phyloP scores from a whole-genome alignment of 1,140 invertebrate species.

The Yoshiicerus persimilis region DNA sequence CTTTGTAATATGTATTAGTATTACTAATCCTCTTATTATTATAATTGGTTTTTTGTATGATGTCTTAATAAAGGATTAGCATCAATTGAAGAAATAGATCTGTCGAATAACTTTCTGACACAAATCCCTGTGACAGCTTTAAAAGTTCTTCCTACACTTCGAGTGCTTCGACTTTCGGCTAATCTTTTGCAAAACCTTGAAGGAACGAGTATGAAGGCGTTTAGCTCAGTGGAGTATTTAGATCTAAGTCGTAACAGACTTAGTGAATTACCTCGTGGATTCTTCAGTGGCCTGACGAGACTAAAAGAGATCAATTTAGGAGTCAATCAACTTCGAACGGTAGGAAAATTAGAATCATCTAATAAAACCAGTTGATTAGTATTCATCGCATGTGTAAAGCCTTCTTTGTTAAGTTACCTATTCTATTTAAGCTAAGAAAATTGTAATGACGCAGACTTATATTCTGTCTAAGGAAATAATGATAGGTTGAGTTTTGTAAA shows the following conservation, averaged over 20 bases:
- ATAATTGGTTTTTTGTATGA: not conserved
- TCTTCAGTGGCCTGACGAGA: conserved; percentile 70
- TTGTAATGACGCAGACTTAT: not conserved
- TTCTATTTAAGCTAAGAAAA: not conserved
- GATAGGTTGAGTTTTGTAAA: not conserved
- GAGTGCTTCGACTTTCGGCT: conserved; percentile 74
- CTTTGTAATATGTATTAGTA: not conserved
- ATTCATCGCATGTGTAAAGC: not conserved
- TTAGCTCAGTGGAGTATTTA: conserved; percentile 69
- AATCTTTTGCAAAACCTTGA: conserved; percentile 79
- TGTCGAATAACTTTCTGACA: conserved; percentile 80
- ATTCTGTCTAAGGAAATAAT: not conserved
- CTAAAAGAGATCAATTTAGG: conserved; percentile 77
- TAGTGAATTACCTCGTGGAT: conserved; percentile 73
- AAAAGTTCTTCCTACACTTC: conserved; percentile 67
- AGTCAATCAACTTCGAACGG: conserved; percentile 80
- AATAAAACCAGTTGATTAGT: conserved; percentile 14
- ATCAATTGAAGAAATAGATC: conserved; percentile 72
- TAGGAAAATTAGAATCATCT: conserved; percentile 63
- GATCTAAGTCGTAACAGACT: conserved; percentile 83
- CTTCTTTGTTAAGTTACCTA: not conserved
- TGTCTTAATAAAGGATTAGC: conserved; percentile 60
- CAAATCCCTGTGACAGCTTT: conserved; percentile 76
- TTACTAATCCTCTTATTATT: not conserved
- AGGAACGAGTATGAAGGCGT: conserved; percentile 64